Conservation (phyloP, 2,888 invertebrate genomes). For the Hofmannophila pseudospretella region DNA sequence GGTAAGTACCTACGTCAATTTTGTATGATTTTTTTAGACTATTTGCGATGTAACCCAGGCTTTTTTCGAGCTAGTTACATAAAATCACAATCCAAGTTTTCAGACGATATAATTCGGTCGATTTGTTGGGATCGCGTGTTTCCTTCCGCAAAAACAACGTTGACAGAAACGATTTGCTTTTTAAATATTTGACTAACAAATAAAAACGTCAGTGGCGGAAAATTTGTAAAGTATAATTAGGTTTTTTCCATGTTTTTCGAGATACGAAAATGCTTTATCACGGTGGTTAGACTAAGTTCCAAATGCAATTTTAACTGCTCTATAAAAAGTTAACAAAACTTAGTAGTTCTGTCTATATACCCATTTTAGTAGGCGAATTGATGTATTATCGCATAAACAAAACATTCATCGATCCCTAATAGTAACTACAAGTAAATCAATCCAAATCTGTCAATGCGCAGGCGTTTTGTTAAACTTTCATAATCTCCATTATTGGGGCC, state of each 20-base stretch:
- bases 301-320: no score
- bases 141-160: conserved; percentile 12
- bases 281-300: no score
- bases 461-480: conserved; percentile 34
- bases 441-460: conserved; percentile 39
- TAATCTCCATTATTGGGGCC: conserved; percentile 17
- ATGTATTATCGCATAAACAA: no score
- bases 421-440: conserved; percentile 33
- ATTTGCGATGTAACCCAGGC: no score
- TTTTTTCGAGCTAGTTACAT: no score
- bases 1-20: no score
- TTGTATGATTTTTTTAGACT: no score
- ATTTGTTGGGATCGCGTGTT: conserved; percentile 32
- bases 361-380: no score
- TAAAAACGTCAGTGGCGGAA: background rate
- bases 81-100: conserved; percentile 33
- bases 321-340: no score
- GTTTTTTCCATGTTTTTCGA: background rate
- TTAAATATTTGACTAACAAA: conserved; percentile 15
- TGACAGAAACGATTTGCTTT: conserved; percentile 45
- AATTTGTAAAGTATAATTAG: conserved; percentile 10
- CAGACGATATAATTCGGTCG: conserved; percentile 31
- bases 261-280: no score
- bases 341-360: no score
- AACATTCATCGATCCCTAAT: no score